A percentile compares a stretch with the other conserved stretches of the same genome.
Evolutionary conservation across 2,113 vertebrate species (phyloP).

Genomic region (Heterotis niloticus): DNA sequence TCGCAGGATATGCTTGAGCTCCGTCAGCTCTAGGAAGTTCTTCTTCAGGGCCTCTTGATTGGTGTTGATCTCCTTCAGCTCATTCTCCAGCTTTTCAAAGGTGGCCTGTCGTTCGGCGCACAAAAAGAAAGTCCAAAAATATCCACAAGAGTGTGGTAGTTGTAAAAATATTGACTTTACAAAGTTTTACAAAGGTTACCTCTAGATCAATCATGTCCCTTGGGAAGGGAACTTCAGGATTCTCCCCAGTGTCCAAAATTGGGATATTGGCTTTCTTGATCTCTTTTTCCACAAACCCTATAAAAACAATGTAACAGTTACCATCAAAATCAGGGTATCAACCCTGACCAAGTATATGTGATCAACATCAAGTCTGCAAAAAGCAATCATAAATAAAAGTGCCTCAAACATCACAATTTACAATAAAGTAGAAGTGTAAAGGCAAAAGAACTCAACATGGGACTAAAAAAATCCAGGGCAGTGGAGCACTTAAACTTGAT

Average conservation of each 20-base stretch:
- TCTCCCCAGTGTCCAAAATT: constrained; percentile 90
- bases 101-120: constrained; percentile 71
- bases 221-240: constrained; percentile 94
- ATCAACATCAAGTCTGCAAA: too few species aligned
- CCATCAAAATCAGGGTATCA: neutral
- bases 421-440: too few species aligned
- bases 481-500: too few species aligned
- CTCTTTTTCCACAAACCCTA: constrained; percentile 98
- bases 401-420: too few species aligned
- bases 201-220: constrained; percentile 98
- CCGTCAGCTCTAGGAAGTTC: constrained; percentile 95
- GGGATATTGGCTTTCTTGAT: constrained; percentile 89
- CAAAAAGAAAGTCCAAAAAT: too few species aligned
- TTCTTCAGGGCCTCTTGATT: constrained; percentile 97
- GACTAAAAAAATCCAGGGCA: too few species aligned
- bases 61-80: constrained; percentile 96
- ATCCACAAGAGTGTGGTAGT: neutral
- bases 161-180: neutral
- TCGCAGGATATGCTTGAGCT: constrained; percentile 95
- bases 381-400: too few species aligned
- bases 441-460: too few species aligned
- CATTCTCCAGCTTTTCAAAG: constrained; percentile 97
- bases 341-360: too few species aligned
- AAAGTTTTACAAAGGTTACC: constrained; percentile 60
- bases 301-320: neutral